phyloP scores from a whole-genome alignment of 2,797 vertebrate genomes.

The Buphagus erythrorhynchus region DNA sequence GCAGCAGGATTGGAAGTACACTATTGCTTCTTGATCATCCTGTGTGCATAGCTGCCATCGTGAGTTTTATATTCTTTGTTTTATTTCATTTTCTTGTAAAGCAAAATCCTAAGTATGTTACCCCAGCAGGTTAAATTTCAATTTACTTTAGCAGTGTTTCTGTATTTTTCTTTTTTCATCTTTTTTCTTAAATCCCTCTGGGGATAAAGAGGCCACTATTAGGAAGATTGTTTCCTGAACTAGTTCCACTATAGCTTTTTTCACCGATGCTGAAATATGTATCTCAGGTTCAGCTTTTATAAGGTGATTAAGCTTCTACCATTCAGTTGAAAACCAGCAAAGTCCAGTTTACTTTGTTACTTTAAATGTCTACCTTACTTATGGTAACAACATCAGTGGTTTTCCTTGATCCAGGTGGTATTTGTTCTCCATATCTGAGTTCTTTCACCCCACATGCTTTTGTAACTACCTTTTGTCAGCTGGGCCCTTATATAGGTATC shows the following conservation, averaged over 20 bases:
- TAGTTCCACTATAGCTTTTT: neutral
- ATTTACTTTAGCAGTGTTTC: conserved; percentile 2
- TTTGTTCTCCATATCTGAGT: neutral
- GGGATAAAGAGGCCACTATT: neutral
- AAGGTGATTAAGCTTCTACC: neutral
- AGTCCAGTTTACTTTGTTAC: neutral
- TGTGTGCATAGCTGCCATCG: neutral
- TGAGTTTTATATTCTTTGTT: neutral
- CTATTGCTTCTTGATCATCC: neutral
- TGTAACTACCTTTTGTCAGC: neutral
- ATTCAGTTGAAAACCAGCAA: neutral
- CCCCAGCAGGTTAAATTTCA: conserved; percentile 34
- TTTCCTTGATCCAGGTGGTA: neutral
- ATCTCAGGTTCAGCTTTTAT: neutral
- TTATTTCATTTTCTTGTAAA: neutral
- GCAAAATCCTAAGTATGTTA: neutral
- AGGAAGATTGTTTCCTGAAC: neutral
- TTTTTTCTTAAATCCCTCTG: conserved; percentile 2
- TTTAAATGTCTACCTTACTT: neutral
- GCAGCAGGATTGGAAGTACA: neutral
- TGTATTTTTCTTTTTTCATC: neutral
- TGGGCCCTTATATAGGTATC: neutral
- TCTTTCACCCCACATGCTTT: neutral
- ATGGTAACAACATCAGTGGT: neutral
- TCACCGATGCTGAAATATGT: conserved; percentile 1